Evolutionary conservation across 2,888 invertebrate species (phyloP).

Genomic region (Heteromyza rotundicornis): DNA sequence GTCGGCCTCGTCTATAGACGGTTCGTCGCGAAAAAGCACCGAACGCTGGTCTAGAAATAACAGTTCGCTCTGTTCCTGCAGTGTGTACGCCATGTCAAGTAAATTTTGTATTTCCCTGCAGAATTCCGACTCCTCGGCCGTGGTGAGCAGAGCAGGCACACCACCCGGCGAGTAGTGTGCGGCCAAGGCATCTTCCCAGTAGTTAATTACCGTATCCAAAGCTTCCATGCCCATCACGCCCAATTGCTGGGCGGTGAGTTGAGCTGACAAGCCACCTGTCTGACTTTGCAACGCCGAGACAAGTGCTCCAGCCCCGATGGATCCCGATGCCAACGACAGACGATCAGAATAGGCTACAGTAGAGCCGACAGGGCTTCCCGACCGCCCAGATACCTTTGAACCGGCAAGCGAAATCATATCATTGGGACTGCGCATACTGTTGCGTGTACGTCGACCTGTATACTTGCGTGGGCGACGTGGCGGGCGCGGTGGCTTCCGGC

Average conservation of each 20-base stretch:
- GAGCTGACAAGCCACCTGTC: slow-evolving; percentile 62
- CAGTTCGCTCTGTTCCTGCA: slow-evolving; percentile 87
- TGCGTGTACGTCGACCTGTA: slow-evolving; percentile 66
- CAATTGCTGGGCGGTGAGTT: slow-evolving; percentile 83
- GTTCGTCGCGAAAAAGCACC: slow-evolving; percentile 81
- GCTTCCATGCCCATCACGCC: slow-evolving; percentile 95
- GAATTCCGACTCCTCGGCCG: slow-evolving; percentile 86
- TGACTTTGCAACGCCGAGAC: slow-evolving; percentile 26
- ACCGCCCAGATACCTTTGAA: slow-evolving; percentile 69
- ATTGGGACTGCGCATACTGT: slow-evolving; percentile 73
- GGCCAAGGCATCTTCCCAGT: slow-evolving; percentile 93
- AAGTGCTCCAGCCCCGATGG: slow-evolving; percentile 66
- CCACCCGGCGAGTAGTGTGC: slow-evolving; percentile 70
- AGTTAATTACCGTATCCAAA: slow-evolving; percentile 87
- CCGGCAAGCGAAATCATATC: slow-evolving; percentile 72
- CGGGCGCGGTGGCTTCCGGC: slow-evolving; percentile 72
- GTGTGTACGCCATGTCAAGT: slow-evolving; percentile 81
- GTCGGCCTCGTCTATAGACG: slow-evolving; percentile 65
- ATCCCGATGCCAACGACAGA: slow-evolving; percentile 73
- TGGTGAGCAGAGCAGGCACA: slow-evolving; percentile 71
- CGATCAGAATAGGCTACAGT: slow-evolving; percentile 70
- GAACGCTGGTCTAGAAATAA: slow-evolving; percentile 88
- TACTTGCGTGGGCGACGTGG: slow-evolving; percentile 67
- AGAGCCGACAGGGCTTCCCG: slow-evolving; percentile 68
- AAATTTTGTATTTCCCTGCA: slow-evolving; percentile 80